A percentile compares a stretch with the other conserved stretches of the same genome.
These are phyloP conservation scores for Trichopria drosophilae DNA, from an alignment of 2,888 invertebrate species.

Conservation along the genomic window DNA sequence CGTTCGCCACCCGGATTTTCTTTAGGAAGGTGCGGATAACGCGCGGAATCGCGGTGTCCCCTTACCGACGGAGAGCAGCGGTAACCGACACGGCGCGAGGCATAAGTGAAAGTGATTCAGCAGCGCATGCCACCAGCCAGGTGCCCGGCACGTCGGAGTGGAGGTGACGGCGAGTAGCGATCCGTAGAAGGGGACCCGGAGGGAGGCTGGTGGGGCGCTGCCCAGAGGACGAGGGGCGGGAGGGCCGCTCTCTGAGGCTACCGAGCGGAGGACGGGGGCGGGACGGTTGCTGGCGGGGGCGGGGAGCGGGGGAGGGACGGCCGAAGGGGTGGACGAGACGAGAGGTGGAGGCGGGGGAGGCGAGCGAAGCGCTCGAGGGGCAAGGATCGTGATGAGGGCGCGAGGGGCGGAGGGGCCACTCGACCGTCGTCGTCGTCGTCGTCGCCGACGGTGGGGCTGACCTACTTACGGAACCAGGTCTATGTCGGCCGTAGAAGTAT, in stretches of 20 bases:
- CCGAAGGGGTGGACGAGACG: slow-evolving; percentile 14
- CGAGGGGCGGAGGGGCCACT: slow-evolving; percentile 29
- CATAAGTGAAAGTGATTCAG: slow-evolving; percentile 57
- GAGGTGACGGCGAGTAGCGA: slow-evolving; percentile 35
- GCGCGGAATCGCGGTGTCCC: slow-evolving; percentile 44
- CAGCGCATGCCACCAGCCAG: slow-evolving; percentile 53
- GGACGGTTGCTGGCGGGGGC: slow-evolving; percentile 16
- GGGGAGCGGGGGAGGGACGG: slow-evolving; percentile 11
- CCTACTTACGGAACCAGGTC: slow-evolving; percentile 94
- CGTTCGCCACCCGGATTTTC: no score
- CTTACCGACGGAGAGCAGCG: slow-evolving; percentile 40
- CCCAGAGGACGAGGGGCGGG: slow-evolving; percentile 11
- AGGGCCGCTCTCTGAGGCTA: slow-evolving; percentile 12
- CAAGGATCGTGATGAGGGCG: neutral
- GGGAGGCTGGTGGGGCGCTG: no score
- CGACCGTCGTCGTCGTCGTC: slow-evolving; percentile 37
- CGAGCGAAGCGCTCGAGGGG: slow-evolving; percentile 35
- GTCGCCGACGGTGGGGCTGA: slow-evolving; percentile 61
- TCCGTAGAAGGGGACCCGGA: slow-evolving; percentile 13
- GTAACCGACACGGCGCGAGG: slow-evolving; percentile 50
- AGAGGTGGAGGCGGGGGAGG: slow-evolving; percentile 22
- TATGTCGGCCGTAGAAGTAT: slow-evolving; percentile 67
- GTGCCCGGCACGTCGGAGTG: slow-evolving; percentile 41
- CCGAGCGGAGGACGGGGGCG: slow-evolving; percentile 25
- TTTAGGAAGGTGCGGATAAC: no score